Conservation (phyloP, 2,888 invertebrate species). For the Myopa tessellatipennis region DNA sequence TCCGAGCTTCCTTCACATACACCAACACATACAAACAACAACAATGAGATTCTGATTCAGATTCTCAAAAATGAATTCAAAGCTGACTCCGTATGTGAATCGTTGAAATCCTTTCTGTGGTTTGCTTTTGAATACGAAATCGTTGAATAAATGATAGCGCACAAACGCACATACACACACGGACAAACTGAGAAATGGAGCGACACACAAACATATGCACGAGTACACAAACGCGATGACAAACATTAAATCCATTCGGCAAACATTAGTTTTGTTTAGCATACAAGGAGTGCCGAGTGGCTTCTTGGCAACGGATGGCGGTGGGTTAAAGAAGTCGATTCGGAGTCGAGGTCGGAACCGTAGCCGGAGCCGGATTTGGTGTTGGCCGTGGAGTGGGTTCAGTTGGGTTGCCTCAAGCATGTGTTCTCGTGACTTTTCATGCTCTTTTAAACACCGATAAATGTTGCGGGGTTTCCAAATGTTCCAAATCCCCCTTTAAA, state of each 20-base stretch:
- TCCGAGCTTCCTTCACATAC: slow-evolving; percentile 21
- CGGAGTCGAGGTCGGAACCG: background rate
- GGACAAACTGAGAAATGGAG: too few species aligned
- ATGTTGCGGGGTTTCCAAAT: slow-evolving; percentile 52
- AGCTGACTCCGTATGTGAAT: slow-evolving; percentile 47
- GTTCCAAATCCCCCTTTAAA: slow-evolving; percentile 47
- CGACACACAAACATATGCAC: slow-evolving; percentile 39
- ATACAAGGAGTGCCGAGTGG: slow-evolving; percentile 34
- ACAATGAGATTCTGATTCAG: slow-evolving; percentile 32
- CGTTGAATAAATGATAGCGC: slow-evolving; percentile 5
- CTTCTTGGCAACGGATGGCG: background rate
- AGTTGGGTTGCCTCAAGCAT: slow-evolving; percentile 31
- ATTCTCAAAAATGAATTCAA: slow-evolving; percentile 55
- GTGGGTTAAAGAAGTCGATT: background rate
- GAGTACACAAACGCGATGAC: slow-evolving; percentile 54
- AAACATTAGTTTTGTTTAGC: slow-evolving; percentile 61
- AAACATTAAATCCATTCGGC: slow-evolving; percentile 59
- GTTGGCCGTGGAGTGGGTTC: slow-evolving; percentile 23
- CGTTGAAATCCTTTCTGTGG: slow-evolving; percentile 51
- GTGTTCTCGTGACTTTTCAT: slow-evolving; percentile 64
- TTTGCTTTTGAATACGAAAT: slow-evolving; percentile 60
- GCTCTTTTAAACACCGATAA: slow-evolving; percentile 65
- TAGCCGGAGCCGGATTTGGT: background rate
- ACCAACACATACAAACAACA: slow-evolving; percentile 44
- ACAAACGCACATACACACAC: slow-evolving; percentile 31